These are phyloP conservation scores for Canis aureus DNA, from an alignment of 2,113 vertebrate species.

Conservation along the genomic window DNA sequence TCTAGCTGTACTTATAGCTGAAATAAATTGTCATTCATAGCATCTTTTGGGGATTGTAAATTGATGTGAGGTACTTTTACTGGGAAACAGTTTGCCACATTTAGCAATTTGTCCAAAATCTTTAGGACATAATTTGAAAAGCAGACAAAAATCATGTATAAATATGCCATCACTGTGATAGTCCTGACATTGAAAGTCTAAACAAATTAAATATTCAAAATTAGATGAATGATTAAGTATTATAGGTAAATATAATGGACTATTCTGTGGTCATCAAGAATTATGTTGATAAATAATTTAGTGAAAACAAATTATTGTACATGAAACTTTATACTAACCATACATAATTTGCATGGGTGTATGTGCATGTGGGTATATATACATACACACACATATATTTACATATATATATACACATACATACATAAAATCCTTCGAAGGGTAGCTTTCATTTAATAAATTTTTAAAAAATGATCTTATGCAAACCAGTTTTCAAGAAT, in stretches of 20 bases:
- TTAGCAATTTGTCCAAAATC: slow-evolving; percentile 54
- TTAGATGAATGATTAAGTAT: slow-evolving; percentile 19
- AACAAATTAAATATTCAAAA: slow-evolving; percentile 50
- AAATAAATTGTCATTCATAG: slow-evolving; percentile 37
- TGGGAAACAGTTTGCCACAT: neutral
- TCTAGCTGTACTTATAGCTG: neutral
- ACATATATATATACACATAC: too few relatives aligned
- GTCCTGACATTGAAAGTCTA: neutral
- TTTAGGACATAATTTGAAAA: slow-evolving; percentile 37
- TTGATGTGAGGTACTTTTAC: slow-evolving; percentile 12
- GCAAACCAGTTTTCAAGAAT: neutral
- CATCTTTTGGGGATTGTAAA: neutral
- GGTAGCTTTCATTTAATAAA: neutral
- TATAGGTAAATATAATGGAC: neutral
- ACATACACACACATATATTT: neutral
- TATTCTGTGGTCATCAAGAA: neutral
- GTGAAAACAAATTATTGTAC: neutral
- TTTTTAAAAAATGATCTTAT: slow-evolving; percentile 1
- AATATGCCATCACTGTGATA: slow-evolving; percentile 17
- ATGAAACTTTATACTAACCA: neutral
- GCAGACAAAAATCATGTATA: slow-evolving; percentile 21
- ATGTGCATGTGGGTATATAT: neutral
- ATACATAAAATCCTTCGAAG: neutral
- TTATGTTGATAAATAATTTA: neutral
- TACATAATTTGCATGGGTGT: neutral